These are phyloP conservation scores for Eilema sororculum DNA, from an alignment of 2,888 invertebrate genomes.

Conservation along the genomic window DNA sequence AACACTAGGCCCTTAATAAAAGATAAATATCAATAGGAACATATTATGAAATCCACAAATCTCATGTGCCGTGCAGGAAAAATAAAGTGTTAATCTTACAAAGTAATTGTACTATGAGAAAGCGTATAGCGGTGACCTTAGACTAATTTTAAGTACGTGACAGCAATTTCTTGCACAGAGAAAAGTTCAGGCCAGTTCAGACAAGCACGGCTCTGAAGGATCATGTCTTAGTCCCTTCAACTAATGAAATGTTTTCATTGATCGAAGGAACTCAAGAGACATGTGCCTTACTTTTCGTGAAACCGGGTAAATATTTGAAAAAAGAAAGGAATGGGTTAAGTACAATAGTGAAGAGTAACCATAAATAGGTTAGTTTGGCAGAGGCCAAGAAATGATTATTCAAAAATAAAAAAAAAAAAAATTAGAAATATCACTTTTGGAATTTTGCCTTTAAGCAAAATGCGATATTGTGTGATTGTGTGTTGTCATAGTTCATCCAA, in stretches of 20 bases:
- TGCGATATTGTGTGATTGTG: neutral
- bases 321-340: neutral
- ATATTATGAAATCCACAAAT: slow-evolving; percentile 55
- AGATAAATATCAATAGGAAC: slow-evolving; percentile 48
- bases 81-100: slow-evolving; percentile 63
- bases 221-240: neutral
- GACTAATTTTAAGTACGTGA: slow-evolving; percentile 57
- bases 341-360: neutral
- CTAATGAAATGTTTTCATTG: neutral
- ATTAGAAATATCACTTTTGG: neutral
- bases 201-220: neutral
- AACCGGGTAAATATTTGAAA: neutral
- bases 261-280: neutral
- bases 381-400: neutral
- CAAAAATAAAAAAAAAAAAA: neutral
- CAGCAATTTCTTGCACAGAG: slow-evolving; percentile 43
- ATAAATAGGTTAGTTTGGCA: neutral
- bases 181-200: neutral
- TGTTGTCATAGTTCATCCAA: neutral
- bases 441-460: neutral
- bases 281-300: neutral
- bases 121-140: slow-evolving; percentile 66
- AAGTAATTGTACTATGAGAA: slow-evolving; percentile 72
- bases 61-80: slow-evolving; percentile 55
- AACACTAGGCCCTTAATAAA: slow-evolving; percentile 42